Base-by-base conservation (phyloP, 2,888 invertebrate species). In the Acronicta psi region DNA sequence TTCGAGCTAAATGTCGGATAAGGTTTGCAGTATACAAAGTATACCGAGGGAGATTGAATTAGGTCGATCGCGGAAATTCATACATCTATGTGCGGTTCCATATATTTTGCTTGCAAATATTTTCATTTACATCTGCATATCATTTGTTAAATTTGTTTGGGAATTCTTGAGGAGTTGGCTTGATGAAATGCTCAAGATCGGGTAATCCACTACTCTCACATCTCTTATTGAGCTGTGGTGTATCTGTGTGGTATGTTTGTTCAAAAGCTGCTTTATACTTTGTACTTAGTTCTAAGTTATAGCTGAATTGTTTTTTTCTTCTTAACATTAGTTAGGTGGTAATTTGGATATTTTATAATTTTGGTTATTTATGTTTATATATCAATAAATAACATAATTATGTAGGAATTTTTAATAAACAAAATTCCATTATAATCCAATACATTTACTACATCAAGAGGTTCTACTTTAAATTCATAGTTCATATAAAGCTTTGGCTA, bases 1-100 rank as follows among this genome's bases (percentile, higher is more conserved):
- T 83, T 81, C 79, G 77, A 82, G 83, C 84, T 87, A 86, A 86
- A 86, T 82, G 82, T 82, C 70, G 81, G 77, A 82, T 82, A 77
- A 73, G 74, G 77, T 81, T 77, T 77, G 50, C 55, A 68, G 75
- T 80, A 79, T 74, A 81, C 75, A 80, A 75, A 75, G 65, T 73
- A 71, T 71, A 75, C 66, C 52, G 69, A 75, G 46, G 45, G 50
- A 66, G 53, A 72, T 76, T 73, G 69, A 76, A 75, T 76, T 71
- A 76, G 58, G 62, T 61, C 61, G 68, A 76, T 67, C 53, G 38
- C n/a, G 47, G 47, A 68, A 65, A 75, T 73, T 73, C 62, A 66
- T 62, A 69, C 58, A 62, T 64, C 52, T 68, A 44, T 58, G 45
- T 62, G 62, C 58, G 60, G 56, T 38, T 45, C 44, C 63, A 53